Base-by-base conservation (phyloP, 2,113 vertebrate genomes). In the Ictalurus punctatus region DNA sequence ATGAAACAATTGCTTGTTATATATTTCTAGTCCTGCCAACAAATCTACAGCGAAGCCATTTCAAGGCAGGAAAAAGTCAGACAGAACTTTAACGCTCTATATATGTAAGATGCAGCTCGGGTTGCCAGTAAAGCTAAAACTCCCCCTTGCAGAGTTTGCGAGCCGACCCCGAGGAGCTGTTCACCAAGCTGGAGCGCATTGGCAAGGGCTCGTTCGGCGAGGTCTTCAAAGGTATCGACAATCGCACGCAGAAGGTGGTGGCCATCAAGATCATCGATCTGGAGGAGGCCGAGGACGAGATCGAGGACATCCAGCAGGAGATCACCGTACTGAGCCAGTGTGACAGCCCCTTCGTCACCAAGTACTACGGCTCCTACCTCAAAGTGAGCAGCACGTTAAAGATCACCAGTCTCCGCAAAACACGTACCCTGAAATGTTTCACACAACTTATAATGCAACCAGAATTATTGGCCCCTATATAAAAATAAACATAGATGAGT, bases 211-310 rank as follows among this genome's bases (percentile, higher is more conserved):
- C 98, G 5, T 99, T 99, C 34, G 98, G 98, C 25, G 98, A 99
- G 93, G 98, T 99, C 90, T 99, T 99, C 95, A 99, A 99, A 95
- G 98, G 98, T 95, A 99, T 99, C 94, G 98, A 99, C 96, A 98
- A 98, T 94, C 97, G 97, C 95, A 98, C 97, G 89, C 98, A 99
- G 96, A 99, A 99, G 93, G 98, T 99, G 71, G 97, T 99, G 92
- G 98, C 98, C 94, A 99, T 99, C 95, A 99, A 99, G 96, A 98
- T 96, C 94, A 99, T 99, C 89, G 98, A 99, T 94, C 95, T 99
- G 92, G 98, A 99, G 95, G 98, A 99, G 93, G 98, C 98, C 0
- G 98, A 99, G 95, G 98, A 99, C 83, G 98, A 99, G 96, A 99
- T 99, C 69, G 98, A 99, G 93, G 98, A 99, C 95, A 98, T 99